Evolutionary conservation across 2,797 vertebrate species (phyloP).

Genomic region (Chromobotia macracanthus): DNA sequence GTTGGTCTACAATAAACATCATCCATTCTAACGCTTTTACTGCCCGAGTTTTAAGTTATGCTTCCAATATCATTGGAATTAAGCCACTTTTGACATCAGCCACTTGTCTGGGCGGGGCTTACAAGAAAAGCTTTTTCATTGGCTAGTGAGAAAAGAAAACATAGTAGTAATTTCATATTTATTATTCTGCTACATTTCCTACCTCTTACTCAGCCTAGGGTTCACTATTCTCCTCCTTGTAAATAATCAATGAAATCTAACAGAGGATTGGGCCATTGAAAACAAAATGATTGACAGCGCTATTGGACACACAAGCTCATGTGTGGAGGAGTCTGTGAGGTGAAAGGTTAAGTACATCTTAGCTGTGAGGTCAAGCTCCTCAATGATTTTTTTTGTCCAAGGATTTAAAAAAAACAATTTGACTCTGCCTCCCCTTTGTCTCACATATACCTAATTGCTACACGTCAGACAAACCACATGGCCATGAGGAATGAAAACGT

Average conservation of each 20-base stretch:
- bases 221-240: not conserved
- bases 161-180: not conserved
- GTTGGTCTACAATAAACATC: not conserved
- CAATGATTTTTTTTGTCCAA: slow-evolving; percentile 39
- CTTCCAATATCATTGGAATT: too few species aligned
- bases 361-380: slow-evolving; percentile 47
- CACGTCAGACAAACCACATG: slow-evolving; percentile 26
- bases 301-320: slow-evolving; percentile 25
- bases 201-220: slow-evolving; percentile 9
- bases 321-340: slow-evolving; percentile 26
- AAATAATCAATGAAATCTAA: slow-evolving; percentile 54
- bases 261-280: slow-evolving; percentile 14
- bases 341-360: slow-evolving; percentile 56
- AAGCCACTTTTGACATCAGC: too few species aligned
- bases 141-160: not conserved
- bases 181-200: not conserved
- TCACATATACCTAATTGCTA: slow-evolving; percentile 33
- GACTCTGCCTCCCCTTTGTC: slow-evolving; percentile 19
- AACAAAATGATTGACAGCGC: slow-evolving; percentile 38
- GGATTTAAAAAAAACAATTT: slow-evolving; percentile 34
- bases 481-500: slow-evolving; percentile 35
- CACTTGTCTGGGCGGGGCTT: too few species aligned
- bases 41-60: too few species aligned
- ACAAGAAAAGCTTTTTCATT: not conserved
- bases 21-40: not conserved